Conservation (phyloP, 2,888 invertebrate species). For the Vesta saturnalis region DNA sequence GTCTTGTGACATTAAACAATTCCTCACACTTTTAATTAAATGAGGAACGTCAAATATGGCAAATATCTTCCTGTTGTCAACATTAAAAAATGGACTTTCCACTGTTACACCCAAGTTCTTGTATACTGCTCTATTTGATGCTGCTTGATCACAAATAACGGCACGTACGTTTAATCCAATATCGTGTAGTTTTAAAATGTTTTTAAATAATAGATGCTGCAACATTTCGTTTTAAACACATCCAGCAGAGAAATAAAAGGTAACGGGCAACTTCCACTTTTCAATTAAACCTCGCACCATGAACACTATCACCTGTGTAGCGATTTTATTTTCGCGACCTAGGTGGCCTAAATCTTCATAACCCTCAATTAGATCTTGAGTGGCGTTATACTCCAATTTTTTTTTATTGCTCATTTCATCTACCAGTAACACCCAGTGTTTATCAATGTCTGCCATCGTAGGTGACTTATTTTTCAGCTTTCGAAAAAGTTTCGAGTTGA, state of each 20-base stretch:
- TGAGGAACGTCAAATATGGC: not conserved
- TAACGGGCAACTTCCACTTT: too few species aligned
- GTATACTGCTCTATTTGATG: not conserved
- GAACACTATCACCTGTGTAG: too few species aligned
- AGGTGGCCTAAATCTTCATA: not conserved
- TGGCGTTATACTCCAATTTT: not conserved
- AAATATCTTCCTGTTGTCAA: not conserved
- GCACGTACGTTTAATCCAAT: conserved; percentile 1
- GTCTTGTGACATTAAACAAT: not conserved
- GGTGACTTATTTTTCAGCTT: not conserved
- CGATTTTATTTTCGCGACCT: not conserved
- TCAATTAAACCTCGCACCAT: not conserved
- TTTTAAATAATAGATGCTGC: not conserved
- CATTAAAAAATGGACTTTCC: not conserved
- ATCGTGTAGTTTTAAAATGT: not conserved
- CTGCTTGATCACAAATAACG: not conserved
- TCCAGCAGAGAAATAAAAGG: not conserved
- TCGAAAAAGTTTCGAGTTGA: not conserved
- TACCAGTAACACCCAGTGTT: not conserved
- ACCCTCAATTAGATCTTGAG: not conserved
- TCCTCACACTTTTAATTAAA: not conserved
- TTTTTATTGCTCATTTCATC: not conserved
- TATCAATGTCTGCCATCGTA: not conserved
- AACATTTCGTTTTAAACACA: not conserved
- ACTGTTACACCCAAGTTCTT: not conserved